Evolutionary conservation across 2,888 invertebrate genomes (phyloP).

Genomic region (Neelides folsomi): DNA sequence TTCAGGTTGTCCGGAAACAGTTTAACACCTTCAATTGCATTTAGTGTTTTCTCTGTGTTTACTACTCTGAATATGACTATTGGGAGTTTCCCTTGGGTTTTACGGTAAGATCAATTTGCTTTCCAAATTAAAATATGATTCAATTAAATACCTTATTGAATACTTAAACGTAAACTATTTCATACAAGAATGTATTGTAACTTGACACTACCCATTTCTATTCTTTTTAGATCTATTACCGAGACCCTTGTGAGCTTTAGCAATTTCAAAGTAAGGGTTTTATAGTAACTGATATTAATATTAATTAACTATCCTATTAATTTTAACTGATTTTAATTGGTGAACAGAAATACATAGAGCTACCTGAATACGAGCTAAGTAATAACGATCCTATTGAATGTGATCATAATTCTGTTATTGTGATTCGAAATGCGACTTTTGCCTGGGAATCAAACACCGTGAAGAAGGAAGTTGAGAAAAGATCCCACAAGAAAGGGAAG

Average conservation of each 20-base stretch:
- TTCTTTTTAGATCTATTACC: constrained; percentile 36
- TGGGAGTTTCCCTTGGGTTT: constrained; percentile 33
- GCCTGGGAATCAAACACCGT: constrained; percentile 37
- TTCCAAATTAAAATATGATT: too few relatives aligned
- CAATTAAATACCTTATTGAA: too few relatives aligned
- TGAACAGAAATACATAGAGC: constrained; percentile 35
- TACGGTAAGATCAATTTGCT: too few relatives aligned
- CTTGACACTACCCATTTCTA: constrained; percentile 11
- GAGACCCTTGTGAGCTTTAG: constrained; percentile 37
- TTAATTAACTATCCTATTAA: neutral
- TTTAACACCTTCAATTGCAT: constrained; percentile 35
- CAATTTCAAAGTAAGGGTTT: constrained; percentile 35
- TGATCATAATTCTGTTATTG: constrained; percentile 36
- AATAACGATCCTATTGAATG: constrained; percentile 19
- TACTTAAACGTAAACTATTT: too few relatives aligned
- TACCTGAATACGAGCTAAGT: constrained; percentile 37
- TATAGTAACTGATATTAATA: constrained; percentile 1
- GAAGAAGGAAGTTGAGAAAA: constrained; percentile 6
- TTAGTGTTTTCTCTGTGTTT: constrained; percentile 40
- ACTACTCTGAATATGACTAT: constrained; percentile 40
- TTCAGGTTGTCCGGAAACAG: constrained; percentile 35
- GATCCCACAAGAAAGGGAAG: constrained; percentile 8
- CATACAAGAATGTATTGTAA: too few relatives aligned
- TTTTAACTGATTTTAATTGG: constrained; percentile 2
- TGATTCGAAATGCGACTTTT: constrained; percentile 39